phyloP scores from a whole-genome alignment of 2,797 vertebrate species.

The Caiman crocodilus region DNA sequence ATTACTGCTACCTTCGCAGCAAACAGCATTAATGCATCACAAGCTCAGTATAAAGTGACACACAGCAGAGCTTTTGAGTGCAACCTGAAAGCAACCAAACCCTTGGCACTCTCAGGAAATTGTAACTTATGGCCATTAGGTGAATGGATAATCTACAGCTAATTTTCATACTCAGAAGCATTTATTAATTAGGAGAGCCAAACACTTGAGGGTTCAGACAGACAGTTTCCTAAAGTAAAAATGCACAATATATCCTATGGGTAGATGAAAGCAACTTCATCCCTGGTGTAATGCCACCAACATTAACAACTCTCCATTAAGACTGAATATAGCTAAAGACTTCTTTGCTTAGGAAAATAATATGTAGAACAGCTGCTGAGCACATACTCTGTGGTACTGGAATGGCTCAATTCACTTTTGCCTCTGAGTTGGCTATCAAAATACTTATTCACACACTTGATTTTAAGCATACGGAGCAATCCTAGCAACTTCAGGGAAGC shows the following conservation, averaged over 20 bases:
- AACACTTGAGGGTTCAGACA: accelerated
- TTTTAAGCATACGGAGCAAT: not conserved
- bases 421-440: not conserved
- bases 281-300: accelerated
- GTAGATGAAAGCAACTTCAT: not conserved
- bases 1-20: not conserved
- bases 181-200: not conserved
- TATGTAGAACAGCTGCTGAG: accelerated
- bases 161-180: not conserved
- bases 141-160: not conserved
- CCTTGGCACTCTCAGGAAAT: conserved; percentile 5
- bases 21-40: accelerated
- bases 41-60: accelerated
- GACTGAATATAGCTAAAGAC: not conserved
- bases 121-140: not conserved
- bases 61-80: not conserved
- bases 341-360: not conserved
- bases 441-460: not conserved
- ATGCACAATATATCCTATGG: accelerated
- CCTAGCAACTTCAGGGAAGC: not conserved
- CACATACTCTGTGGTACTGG: not conserved
- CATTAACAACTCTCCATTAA: accelerated
- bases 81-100: not conserved
- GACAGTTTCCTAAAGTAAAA: not conserved
- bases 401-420: not conserved